These are phyloP conservation scores for Brachystomella parvula DNA, from an alignment of 1,140 invertebrate genomes.

Conservation along the genomic window DNA sequence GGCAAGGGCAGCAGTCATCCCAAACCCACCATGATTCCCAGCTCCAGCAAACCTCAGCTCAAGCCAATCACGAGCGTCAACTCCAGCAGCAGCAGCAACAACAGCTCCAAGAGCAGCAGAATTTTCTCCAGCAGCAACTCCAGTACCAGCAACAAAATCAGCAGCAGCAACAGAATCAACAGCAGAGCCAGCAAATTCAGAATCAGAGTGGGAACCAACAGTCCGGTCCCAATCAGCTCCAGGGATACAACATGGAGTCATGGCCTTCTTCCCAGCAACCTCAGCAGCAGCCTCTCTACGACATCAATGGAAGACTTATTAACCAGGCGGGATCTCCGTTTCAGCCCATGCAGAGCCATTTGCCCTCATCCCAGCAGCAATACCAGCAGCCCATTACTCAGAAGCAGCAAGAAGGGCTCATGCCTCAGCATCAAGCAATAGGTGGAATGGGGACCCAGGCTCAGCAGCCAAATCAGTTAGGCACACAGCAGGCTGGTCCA, in stretches of 20 bases:
- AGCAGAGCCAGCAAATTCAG: conserved; percentile 21
- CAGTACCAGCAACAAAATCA: conserved; percentile 23
- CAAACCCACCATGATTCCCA: conserved; percentile 19
- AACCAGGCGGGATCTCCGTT: neutral
- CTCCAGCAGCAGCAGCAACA: conserved; percentile 33
- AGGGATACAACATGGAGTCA: neutral
- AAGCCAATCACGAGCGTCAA: conserved; percentile 12
- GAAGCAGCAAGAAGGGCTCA: neutral
- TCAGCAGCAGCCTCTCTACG: neutral
- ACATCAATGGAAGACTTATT: neutral
- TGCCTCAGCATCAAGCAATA: neutral
- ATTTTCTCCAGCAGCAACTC: conserved; percentile 40
- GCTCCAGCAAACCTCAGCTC: conserved; percentile 11
- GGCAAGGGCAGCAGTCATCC: conserved; percentile 10
- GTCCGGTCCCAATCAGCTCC: neutral
- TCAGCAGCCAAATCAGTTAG: neutral
- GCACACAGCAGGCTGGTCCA: conserved; percentile 17
- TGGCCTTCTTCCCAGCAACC: conserved; percentile 11
- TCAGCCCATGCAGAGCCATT: neutral
- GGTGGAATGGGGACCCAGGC: neutral
- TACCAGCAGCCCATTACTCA: neutral
- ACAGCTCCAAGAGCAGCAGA: conserved; percentile 40
- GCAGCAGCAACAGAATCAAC: conserved; percentile 4
- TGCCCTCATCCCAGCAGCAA: conserved; percentile 1
- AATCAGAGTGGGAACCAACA: neutral